These are phyloP conservation scores for Pterocles gutturalis DNA, from an alignment of 2,113 vertebrate species.

Conservation along the genomic window DNA sequence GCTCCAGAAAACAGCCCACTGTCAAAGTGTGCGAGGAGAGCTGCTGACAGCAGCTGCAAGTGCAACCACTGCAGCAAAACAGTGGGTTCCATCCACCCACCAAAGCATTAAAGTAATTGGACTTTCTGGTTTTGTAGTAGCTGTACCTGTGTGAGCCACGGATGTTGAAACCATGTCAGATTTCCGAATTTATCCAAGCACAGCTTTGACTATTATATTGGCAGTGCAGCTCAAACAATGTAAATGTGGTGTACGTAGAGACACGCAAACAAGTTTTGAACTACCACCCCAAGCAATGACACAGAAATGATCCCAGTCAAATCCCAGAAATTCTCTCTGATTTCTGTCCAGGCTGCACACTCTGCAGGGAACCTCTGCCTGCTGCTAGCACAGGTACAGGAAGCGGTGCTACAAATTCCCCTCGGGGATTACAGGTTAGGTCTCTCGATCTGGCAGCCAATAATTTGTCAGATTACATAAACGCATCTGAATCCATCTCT, in stretches of 20 bases:
- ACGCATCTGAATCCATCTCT: background rate
- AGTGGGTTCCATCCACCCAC: background rate
- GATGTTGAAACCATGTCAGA: accelerated
- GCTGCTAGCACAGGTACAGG: background rate
- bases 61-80: background rate
- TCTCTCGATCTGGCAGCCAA: background rate
- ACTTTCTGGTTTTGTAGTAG: background rate
- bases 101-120: background rate
- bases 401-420: accelerated
- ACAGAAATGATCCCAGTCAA: accelerated
- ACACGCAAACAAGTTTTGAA: background rate
- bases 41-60: background rate
- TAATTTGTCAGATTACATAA: background rate
- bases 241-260: background rate
- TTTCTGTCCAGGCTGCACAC: background rate
- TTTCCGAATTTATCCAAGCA: background rate
- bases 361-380: background rate
- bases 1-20: background rate
- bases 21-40: background rate
- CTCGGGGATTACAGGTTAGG: background rate
- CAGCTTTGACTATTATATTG: accelerated
- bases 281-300: background rate
- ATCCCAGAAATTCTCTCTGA: background rate
- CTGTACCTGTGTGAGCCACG: accelerated
- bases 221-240: background rate